These are phyloP conservation scores for Thera britannica DNA, from an alignment of 2,888 invertebrate species.

Conservation along the genomic window DNA sequence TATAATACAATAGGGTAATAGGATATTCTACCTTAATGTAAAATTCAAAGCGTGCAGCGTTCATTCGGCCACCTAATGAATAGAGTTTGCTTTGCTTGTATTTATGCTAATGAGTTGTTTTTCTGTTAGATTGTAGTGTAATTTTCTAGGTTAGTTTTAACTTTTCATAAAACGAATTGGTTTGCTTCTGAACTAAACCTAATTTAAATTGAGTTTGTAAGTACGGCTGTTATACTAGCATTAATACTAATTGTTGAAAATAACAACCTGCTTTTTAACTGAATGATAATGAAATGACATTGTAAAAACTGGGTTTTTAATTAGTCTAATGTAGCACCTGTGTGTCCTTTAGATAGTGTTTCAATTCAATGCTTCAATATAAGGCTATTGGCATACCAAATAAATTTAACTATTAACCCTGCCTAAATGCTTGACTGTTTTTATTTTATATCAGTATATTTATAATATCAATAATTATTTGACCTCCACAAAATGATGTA, in stretches of 20 bases:
- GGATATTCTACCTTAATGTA: neutral
- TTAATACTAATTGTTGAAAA: no score
- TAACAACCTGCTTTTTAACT: neutral
- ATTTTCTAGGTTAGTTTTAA: neutral
- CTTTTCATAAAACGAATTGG: neutral
- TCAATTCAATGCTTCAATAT: conserved; percentile 1
- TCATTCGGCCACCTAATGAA: conserved; percentile 11
- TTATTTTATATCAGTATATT: neutral
- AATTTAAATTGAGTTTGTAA: no score
- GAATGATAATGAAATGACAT: neutral
- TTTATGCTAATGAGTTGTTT: conserved; percentile 9
- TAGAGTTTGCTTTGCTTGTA: conserved; percentile 10
- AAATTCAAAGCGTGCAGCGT: conserved; percentile 4
- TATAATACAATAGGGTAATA: no score
- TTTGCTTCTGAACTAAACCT: no score
- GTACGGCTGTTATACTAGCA: no score
- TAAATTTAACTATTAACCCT: neutral
- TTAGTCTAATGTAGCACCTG: neutral
- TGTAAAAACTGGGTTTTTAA: conserved; percentile 1
- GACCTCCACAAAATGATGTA: neutral
- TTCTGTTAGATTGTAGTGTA: neutral
- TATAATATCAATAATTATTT: neutral
- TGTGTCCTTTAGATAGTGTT: neutral
- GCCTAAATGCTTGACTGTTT: conserved; percentile 8
- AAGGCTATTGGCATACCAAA: conserved; percentile 6